Evolutionary conservation across 2,797 vertebrate genomes (phyloP), one percentile per base, ranked within the genome.

Genomic region (Ispidina lecontei): DNA sequence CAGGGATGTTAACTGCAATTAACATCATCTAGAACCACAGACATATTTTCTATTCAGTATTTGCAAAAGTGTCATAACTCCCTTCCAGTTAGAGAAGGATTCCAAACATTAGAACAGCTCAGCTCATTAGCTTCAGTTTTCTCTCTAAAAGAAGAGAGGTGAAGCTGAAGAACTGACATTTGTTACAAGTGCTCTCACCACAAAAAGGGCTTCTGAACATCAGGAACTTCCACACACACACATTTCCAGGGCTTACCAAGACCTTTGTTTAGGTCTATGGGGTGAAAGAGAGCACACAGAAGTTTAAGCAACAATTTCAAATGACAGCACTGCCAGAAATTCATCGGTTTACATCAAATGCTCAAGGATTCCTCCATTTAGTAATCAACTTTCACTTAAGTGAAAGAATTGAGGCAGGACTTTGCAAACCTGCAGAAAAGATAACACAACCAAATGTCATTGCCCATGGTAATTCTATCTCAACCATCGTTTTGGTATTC

Each of bases 191-290:
- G 29, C 13, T 37, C 12, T 62, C 23, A 18, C 26, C 12, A 6
- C 7, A 47, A 49, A 56, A 14, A 35, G 12, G 1, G 29, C 7
- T 23, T 82, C 47, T 69, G 28, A 58, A 16, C 16, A 59, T 51
- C 37, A 79, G 77, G 41, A 62, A 25, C 20, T 20, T 26, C 26
- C 23, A 4, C 29, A 23, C 14, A 4, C 12, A 2, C 29, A 15
- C 9, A 7, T 28, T 54, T 54, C 28, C 5, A 5, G 1, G 3
- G 25, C 49, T 76, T 10, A 16, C 20, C 0, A 7, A 54, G 52
- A 31, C 10, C 17, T 39, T 17, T 55, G 7, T 19, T 56, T 4
- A 56, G 15, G 26, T 23, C 28, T 41, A 14, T 5, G 18, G 28
- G 18, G 31, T 35, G 9, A n/a, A 49, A 47, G 90, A 12, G 4